These are phyloP conservation scores for Cataglyphis cursor DNA, from an alignment of 2,888 invertebrate genomes.

Conservation along the genomic window DNA sequence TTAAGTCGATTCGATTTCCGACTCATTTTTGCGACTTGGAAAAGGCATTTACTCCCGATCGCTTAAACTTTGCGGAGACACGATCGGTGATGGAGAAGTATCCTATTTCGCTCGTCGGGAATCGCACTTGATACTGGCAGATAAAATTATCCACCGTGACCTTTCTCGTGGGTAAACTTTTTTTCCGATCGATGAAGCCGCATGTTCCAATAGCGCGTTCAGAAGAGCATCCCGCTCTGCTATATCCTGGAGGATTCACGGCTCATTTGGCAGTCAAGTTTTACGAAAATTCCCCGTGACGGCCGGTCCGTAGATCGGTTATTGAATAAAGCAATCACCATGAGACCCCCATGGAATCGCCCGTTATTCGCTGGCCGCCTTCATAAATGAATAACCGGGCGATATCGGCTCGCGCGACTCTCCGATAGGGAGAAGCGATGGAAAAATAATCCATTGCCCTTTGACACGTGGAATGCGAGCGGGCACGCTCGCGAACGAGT, in stretches of 20 bases:
- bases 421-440: slow-evolving; percentile 56
- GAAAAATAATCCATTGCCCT: slow-evolving; percentile 64
- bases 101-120: slow-evolving; percentile 46
- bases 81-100: slow-evolving; percentile 11
- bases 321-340: slow-evolving; percentile 81
- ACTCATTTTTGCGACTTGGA: neutral
- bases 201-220: slow-evolving; percentile 42
- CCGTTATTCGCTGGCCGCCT: slow-evolving; percentile 62
- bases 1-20: slow-evolving; percentile 21
- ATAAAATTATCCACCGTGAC: slow-evolving; percentile 43
- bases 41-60: neutral
- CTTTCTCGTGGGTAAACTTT: slow-evolving; percentile 50
- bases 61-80: slow-evolving; percentile 49
- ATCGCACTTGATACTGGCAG: slow-evolving; percentile 21
- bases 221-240: neutral
- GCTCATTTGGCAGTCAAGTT: slow-evolving; percentile 72
- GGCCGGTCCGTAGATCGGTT: slow-evolving; percentile 75
- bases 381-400: slow-evolving; percentile 63
- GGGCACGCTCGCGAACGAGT: slow-evolving; percentile 15
- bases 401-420: slow-evolving; percentile 57
- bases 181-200: slow-evolving; percentile 60
- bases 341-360: slow-evolving; percentile 60
- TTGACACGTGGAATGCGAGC: slow-evolving; percentile 32
- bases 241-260: slow-evolving; percentile 68
- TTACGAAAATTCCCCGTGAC: slow-evolving; percentile 73